phyloP scores from a whole-genome alignment of 2,797 vertebrate species.

The Oreonectes daqikongensis region DNA sequence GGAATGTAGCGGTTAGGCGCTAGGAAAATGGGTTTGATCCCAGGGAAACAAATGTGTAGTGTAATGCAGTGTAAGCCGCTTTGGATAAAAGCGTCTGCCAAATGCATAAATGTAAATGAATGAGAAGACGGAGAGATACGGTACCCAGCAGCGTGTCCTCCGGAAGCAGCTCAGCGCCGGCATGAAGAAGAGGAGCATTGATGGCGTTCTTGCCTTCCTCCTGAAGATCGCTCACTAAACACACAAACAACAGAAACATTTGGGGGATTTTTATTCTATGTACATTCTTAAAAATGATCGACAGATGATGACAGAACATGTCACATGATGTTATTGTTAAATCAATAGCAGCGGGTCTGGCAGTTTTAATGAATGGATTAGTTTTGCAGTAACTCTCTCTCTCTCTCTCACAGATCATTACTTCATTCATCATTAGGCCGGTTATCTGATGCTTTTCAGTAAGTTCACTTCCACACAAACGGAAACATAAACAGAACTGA shows the following conservation, averaged over 20 bases:
- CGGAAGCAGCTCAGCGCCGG: slow-evolving; percentile 81
- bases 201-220: slow-evolving; percentile 96
- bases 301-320: background rate
- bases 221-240: slow-evolving; percentile 91
- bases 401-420: slow-evolving; percentile 8
- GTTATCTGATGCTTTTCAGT: background rate
- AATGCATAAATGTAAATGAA: too few species aligned
- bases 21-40: too few species aligned
- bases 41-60: too few species aligned
- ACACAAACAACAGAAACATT: slow-evolving; percentile 44
- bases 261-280: background rate
- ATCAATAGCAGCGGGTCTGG: slow-evolving; percentile 8
- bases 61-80: too few species aligned
- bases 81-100: too few species aligned
- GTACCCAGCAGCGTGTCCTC: slow-evolving; percentile 91
- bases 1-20: too few species aligned
- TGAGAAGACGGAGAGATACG: background rate
- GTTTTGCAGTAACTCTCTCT: background rate
- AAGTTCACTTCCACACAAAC: background rate
- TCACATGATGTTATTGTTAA: background rate
- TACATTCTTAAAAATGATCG: background rate
- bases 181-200: slow-evolving; percentile 86
- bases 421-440: background rate
- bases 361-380: slow-evolving; percentile 20
- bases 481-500: background rate